Base-by-base conservation (phyloP, 2,888 invertebrate genomes). In the Phania funesta region DNA sequence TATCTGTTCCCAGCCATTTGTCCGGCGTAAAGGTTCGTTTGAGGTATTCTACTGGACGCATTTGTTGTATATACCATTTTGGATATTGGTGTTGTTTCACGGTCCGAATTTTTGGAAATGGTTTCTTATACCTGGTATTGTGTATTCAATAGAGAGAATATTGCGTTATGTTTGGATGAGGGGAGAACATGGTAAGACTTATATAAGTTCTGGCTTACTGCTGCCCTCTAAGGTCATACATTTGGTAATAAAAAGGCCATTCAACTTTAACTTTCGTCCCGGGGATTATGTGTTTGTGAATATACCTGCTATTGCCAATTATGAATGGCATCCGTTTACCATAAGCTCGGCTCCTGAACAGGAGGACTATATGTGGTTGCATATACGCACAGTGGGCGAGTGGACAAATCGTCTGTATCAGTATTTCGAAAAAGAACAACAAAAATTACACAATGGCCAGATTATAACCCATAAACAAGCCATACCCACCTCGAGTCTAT, bases 301-400 rank as follows among this genome's bases (percentile, higher is more conserved):
- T 87, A 95, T 99, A 67, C 98, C 98, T 0, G 94, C 94, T 6
- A 97, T 98, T 80, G 98, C 98, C 0, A 94, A 94, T 75, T 97
- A 97, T 87, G 98, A 99, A 91, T 98, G 98, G 98, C 98, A 98
- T 93, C 98, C 98, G 0, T 98, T 99, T 88, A 98, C 98, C 1
- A 96, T 98, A 84, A 98, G 98, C 92, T 97, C 97, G 86, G 97
- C 98, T 7, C 98, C 98, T 0, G 98, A 98, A 90, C 95, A 97
- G 89, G 95, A 96, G 92, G 98, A 96, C 87, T 96, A 96, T 87
- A 94, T 98, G 90, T 98, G 97, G 96, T 92, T 98, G 0, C 98
- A 98, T 90, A 96, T 99, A 81, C 94, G 98, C 83, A 97, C 95
- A 0, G 97, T 97, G 3, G 98, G 98, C 1, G 95, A 98, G 90